phyloP scores from a whole-genome alignment of 2,888 invertebrate genomes.

The Leucoma salicis region DNA sequence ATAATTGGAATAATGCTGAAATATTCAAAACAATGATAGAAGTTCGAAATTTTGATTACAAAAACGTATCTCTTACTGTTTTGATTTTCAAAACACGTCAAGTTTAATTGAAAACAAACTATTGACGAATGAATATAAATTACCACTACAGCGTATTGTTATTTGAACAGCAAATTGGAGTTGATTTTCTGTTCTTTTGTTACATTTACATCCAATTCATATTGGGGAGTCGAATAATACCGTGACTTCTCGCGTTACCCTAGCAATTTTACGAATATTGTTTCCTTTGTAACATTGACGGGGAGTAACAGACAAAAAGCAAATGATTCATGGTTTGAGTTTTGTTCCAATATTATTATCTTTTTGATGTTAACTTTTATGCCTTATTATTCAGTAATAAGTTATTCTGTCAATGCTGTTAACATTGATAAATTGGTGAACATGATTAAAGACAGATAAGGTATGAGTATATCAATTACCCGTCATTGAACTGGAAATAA shows the following conservation, averaged over 20 bases:
- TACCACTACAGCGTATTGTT: neutral
- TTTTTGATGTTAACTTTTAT: neutral
- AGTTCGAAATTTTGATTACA: no score
- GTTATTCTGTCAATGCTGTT: neutral
- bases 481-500: no score
- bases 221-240: slow-evolving; percentile 34
- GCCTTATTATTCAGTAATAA: neutral
- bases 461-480: no score
- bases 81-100: no score
- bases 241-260: slow-evolving; percentile 28
- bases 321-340: slow-evolving; percentile 15
- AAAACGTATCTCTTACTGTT: no score
- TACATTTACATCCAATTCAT: slow-evolving; percentile 19
- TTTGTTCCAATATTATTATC: neutral
- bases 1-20: no score
- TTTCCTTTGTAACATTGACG: slow-evolving; percentile 35
- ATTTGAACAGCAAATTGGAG: slow-evolving; percentile 17
- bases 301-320: slow-evolving; percentile 30
- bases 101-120: slow-evolving; percentile 1
- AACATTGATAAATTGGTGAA: slow-evolving; percentile 2
- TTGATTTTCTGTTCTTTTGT: slow-evolving; percentile 28
- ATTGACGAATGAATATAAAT: slow-evolving; percentile 1
- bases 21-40: no score
- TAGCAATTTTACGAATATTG: slow-evolving; percentile 38
- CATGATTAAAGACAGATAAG: no score